A percentile compares a stretch with the other conserved stretches of the same genome.
Conservation (phyloP, 2,888 invertebrate species). For the Monochamus alternatus region DNA sequence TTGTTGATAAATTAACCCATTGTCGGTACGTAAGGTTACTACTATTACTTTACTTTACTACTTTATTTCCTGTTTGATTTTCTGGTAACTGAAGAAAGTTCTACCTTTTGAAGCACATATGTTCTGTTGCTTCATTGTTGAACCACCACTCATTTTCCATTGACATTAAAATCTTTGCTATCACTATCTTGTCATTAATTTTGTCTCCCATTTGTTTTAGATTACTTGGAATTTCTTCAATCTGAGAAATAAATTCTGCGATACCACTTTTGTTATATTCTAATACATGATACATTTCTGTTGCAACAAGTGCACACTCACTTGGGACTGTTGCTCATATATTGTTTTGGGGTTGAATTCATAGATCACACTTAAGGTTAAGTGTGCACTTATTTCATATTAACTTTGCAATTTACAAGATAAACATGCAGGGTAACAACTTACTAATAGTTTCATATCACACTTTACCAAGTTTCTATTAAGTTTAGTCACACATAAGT, state of each 20-base stretch:
- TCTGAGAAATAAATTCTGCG: not conserved
- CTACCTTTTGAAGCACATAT: slow-evolving; percentile 5
- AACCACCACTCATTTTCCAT: slow-evolving; percentile 10
- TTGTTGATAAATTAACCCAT: not conserved
- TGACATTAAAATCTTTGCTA: not conserved
- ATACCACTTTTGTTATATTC: too few species aligned
- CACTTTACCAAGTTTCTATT: not conserved
- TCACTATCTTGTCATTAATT: too few species aligned
- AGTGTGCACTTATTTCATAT: too few species aligned
- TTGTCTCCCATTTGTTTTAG: too few species aligned
- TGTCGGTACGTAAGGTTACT: not conserved
- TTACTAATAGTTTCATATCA: too few species aligned
- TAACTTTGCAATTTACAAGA: too few species aligned
- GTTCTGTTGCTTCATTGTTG: slow-evolving; percentile 13
- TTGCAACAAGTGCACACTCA: slow-evolving; percentile 12
- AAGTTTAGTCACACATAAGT: too few species aligned
- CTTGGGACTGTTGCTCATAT: slow-evolving; percentile 6
- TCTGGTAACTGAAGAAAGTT: not conserved
- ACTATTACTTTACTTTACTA: too few species aligned
- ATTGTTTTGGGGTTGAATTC: not conserved
- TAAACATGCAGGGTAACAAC: too few species aligned
- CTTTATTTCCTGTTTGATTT: slow-evolving; percentile 1
- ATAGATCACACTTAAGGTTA: too few species aligned
- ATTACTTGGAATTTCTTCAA: not conserved
- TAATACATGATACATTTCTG: slow-evolving; percentile 4